Evolutionary conservation across 1,140 invertebrate genomes (phyloP), one percentile per base, ranked within the genome.

Genomic region (Cephus cinctus): DNA sequence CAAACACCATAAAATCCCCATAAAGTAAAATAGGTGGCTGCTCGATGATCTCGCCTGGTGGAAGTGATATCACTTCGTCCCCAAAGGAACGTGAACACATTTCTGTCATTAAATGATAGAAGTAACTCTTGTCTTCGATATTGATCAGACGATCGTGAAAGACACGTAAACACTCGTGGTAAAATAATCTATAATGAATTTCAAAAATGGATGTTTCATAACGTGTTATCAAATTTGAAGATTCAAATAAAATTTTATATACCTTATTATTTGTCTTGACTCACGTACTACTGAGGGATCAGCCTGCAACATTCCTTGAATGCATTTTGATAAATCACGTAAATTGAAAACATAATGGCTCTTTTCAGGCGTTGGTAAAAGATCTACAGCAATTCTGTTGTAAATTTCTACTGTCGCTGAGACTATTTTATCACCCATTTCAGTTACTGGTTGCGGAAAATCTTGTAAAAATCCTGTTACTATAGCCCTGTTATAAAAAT

Each of bases 321-420:
- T 83, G 32, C 92, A 92, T 68, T 94, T 87, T n/a, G 91, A 90
- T 22, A 96, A 81, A 73, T 92, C 89, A 20, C 93, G 77, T 56
- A 96, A 74, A 73, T 96, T 96, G 67, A 96, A 96, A 9, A 95
- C 83, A 56, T 96, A 96, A 69, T 97, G 93, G 1, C 89, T 92
- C 64, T 94, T 94, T 15, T 88, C 82, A 0, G 92, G 92, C 0
- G 89, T 92, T 0, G 93, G 92, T 11, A 95, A 70, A 20, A 96
- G 79, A 57, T 92, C 87, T 0, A 78, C 72, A 9, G 87, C 82
- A 14, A 94, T 89, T 59, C 84, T 81, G 39, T 84, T 76, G 65
- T 96, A 95, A 1, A 95, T 77, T 22, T 89, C 84, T 3, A 95
- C 83, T 0, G 91, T 86, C 1, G 89, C 89, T 36, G 80, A 78